Evolutionary conservation across 2,113 vertebrate genomes (phyloP).

Genomic region (Peromyscus leucopus): DNA sequence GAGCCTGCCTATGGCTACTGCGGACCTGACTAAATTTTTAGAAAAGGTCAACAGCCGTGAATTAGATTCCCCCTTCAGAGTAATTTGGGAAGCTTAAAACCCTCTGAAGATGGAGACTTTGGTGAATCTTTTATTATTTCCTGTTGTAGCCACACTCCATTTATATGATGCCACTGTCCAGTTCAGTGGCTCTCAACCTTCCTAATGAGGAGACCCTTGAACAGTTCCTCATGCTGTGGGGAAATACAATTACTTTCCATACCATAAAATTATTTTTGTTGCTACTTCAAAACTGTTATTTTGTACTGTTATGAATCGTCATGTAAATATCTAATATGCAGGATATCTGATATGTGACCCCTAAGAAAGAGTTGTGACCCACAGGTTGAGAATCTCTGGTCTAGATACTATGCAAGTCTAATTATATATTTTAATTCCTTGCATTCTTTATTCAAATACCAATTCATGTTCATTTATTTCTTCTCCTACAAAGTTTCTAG

Average conservation of each 20-base stretch:
- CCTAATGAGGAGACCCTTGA: neutral
- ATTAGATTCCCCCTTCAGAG: neutral
- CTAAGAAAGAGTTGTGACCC: no score
- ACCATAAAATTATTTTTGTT: neutral
- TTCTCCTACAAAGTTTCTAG: neutral
- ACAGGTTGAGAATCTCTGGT: no score
- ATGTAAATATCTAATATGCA: no score
- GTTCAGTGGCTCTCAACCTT: neutral
- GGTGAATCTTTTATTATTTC: neutral
- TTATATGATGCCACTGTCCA: neutral
- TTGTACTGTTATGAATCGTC: no score
- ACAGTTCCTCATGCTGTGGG: neutral
- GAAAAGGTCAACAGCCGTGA: neutral
- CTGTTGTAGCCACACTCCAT: neutral
- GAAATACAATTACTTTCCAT: neutral
- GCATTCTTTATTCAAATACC: neutral
- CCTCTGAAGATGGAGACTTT: neutral
- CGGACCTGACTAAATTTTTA: neutral
- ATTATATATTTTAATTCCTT: slow-evolving; percentile 25
- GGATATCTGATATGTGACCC: no score
- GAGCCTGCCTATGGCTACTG: neutral
- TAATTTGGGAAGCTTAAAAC: neutral
- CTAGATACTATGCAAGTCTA: neutral
- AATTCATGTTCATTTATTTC: neutral
- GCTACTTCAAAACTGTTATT: neutral